These are phyloP conservation scores for Ifrita kowaldi DNA, from an alignment of 2,113 vertebrate species.

Conservation along the genomic window DNA sequence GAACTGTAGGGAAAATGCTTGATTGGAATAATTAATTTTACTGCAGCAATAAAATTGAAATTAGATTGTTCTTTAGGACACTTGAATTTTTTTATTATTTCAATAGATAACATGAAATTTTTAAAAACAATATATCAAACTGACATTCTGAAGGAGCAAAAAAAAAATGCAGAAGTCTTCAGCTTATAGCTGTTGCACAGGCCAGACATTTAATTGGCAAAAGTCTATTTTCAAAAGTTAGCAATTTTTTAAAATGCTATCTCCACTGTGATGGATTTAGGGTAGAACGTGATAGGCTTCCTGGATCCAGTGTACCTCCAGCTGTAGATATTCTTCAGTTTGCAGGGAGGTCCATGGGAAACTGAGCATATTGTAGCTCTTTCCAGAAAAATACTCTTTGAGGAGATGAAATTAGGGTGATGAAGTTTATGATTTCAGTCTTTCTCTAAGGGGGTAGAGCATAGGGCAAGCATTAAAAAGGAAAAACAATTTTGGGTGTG, in stretches of 20 bases:
- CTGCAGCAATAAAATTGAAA: neutral
- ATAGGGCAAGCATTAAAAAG: neutral
- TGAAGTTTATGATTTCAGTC: neutral
- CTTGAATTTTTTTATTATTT: neutral
- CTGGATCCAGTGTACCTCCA: neutral
- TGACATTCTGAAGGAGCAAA: neutral
- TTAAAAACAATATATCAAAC: neutral
- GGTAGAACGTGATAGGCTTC: neutral
- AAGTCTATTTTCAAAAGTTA: neutral
- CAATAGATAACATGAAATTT: neutral
- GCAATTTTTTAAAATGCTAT: fast-evolving
- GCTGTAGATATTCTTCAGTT: neutral
- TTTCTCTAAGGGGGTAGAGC: neutral
- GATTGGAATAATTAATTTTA: neutral
- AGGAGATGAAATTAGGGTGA: neutral
- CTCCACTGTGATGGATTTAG: neutral
- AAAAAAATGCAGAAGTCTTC: neutral
- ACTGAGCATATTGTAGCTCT: fast-evolving
- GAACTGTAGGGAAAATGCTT: neutral
- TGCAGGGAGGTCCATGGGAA: neutral
- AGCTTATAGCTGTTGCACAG: neutral
- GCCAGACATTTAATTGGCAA: neutral
- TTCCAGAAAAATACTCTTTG: neutral
- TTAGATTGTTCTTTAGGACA: neutral
- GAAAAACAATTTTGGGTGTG: neutral